Conservation (phyloP, 1,140 invertebrate species). For the Thrips palmi region DNA sequence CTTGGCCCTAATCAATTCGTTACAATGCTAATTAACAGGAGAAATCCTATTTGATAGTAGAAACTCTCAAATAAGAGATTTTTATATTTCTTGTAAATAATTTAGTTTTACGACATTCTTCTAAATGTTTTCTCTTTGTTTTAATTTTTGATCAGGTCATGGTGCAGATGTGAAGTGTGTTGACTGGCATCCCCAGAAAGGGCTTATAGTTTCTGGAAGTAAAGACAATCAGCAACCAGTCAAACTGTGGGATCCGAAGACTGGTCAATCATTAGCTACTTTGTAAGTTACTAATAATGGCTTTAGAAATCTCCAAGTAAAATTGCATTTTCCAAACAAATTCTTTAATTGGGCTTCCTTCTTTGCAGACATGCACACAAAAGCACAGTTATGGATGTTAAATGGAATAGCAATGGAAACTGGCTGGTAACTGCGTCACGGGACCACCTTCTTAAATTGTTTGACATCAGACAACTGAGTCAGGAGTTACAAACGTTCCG, state of each 20-base stretch:
- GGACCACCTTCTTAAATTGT: constrained; percentile 95
- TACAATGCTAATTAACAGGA: constrained; percentile 5
- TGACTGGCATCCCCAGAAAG: constrained; percentile 98
- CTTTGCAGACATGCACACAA: constrained; percentile 88
- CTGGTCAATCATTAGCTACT: constrained; percentile 72
- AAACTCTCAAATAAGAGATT: not conserved
- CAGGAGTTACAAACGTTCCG: constrained; percentile 92
- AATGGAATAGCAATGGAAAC: constrained; percentile 99
- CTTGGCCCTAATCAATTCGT: not conserved
- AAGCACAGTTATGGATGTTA: constrained; percentile 96
- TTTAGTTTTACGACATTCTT: not conserved
- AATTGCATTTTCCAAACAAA: not conserved
- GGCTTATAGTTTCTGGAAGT: constrained; percentile 90
- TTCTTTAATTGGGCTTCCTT: constrained; percentile 12
- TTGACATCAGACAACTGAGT: constrained; percentile 88
- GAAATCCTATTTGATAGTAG: constrained; percentile 3
- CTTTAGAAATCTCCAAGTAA: not conserved
- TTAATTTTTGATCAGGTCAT: constrained; percentile 81
- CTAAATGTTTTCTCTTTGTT: constrained; percentile 14
- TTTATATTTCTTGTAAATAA: constrained; percentile 3
- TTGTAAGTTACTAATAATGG: constrained; percentile 29
- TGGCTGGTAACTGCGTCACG: constrained; percentile 97
- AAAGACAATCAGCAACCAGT: constrained; percentile 99
- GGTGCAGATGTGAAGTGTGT: constrained; percentile 99
- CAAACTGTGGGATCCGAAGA: constrained; percentile 98